phyloP scores from a whole-genome alignment of 2,113 vertebrate species.

The Pteronura brasiliensis region DNA sequence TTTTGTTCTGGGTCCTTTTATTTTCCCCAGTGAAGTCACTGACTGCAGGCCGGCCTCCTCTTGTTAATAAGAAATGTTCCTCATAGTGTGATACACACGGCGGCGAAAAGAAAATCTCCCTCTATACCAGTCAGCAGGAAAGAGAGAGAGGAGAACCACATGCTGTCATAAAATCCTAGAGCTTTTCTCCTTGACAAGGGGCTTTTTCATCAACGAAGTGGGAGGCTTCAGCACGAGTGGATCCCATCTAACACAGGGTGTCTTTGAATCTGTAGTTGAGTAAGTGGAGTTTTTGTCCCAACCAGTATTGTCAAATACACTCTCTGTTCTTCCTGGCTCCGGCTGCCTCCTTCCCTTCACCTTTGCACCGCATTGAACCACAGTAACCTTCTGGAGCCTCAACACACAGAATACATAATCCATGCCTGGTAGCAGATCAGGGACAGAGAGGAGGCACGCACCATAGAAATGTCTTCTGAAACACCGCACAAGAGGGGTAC shows the following conservation, averaged over 20 bases:
- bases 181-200: neutral
- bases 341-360: too few species aligned
- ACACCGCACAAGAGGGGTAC: neutral
- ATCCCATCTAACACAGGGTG: neutral
- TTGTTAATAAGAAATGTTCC: neutral
- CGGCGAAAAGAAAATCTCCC: neutral
- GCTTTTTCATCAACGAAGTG: neutral
- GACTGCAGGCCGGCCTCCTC: neutral
- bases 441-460: neutral
- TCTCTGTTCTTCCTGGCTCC: neutral
- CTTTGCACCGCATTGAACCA: rapidly evolving
- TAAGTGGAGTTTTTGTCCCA: neutral
- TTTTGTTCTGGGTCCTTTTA: neutral
- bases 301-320: rapidly evolving
- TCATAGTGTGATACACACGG: rapidly evolving
- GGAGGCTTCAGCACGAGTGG: neutral
- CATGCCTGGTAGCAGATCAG: neutral
- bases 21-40: rapidly evolving
- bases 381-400: neutral
- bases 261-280: neutral
- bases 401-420: neutral
- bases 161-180: rapidly evolving
- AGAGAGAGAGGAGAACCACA: neutral
- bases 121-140: neutral
- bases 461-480: neutral